Conservation (phyloP, 2,888 invertebrate genomes). For the Thumatha senex region DNA sequence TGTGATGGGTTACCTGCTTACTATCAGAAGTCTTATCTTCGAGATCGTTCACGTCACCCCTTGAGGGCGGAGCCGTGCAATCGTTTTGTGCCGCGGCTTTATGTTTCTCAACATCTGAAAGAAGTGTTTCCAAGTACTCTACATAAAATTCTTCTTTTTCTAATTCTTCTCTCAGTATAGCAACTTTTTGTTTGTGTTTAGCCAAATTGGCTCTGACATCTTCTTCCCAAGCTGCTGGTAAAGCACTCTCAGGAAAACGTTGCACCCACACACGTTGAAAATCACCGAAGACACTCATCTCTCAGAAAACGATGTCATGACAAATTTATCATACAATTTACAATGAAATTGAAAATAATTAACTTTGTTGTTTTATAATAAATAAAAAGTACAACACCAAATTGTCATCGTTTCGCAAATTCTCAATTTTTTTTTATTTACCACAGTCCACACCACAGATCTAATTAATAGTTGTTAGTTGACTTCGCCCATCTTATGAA, state of each 20-base stretch:
- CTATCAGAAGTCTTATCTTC: conserved; percentile 76
- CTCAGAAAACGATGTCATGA: conserved; percentile 82
- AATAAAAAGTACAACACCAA: conserved; percentile 54
- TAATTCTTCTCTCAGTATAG: conserved; percentile 91
- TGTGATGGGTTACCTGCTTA: conserved; percentile 64
- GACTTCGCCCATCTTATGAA: too few species aligned
- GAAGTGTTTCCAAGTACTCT: conserved; percentile 92
- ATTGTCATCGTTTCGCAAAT: conserved; percentile 58
- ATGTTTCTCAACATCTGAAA: conserved; percentile 93
- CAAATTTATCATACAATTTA: conserved; percentile 76
- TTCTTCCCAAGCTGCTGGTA: conserved; percentile 96
- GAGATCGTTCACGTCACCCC: conserved; percentile 67
- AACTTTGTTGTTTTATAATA: conserved; percentile 36
- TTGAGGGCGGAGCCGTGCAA: conserved; percentile 79
- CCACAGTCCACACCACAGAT: conserved; percentile 28
- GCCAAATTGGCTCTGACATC: conserved; percentile 95
- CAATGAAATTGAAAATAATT: conserved; percentile 48
- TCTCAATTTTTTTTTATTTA: conserved; percentile 34
- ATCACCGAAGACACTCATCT: conserved; percentile 95
- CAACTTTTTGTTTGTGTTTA: conserved; percentile 94
- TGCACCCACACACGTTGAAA: conserved; percentile 96
- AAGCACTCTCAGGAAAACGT: conserved; percentile 94
- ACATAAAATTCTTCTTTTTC: conserved; percentile 96
- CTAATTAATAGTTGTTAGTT: too few species aligned
- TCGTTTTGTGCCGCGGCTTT: conserved; percentile 82